phyloP scores from a whole-genome alignment of 2,888 invertebrate genomes.

The Phortica okadai region DNA sequence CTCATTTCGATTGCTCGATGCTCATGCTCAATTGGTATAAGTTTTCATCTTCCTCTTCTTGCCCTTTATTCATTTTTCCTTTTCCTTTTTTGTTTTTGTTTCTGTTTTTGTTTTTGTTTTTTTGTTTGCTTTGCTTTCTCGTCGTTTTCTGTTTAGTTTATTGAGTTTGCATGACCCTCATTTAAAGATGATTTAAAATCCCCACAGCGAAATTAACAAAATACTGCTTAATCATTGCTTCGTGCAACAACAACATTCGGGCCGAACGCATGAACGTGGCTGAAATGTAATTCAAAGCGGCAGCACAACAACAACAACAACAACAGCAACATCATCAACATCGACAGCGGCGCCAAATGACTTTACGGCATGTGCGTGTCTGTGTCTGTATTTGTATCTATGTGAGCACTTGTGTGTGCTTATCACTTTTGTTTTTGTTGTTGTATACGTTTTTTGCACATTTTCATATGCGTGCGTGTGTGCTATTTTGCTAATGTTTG shows the following conservation, averaged over 20 bases:
- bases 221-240: conserved; percentile 38
- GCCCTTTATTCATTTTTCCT: background rate
- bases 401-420: too few species aligned
- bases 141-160: conserved; percentile 50
- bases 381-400: too few species aligned
- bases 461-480: too few species aligned
- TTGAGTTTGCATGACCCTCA: conserved; percentile 68
- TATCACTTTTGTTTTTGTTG: too few species aligned
- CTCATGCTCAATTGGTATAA: background rate
- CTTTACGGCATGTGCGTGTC: too few species aligned
- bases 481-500: too few species aligned
- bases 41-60: background rate
- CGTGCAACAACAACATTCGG: conserved; percentile 14
- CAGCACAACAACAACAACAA: too few species aligned
- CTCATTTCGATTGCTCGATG: background rate
- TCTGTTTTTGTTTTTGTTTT: background rate
- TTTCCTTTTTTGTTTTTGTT: too few species aligned
- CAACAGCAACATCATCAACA: background rate
- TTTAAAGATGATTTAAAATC: conserved; percentile 68
- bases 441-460: too few species aligned
- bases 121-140: background rate
- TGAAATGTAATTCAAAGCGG: too few species aligned
- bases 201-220: conserved; percentile 67
- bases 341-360: background rate
- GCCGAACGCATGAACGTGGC: background rate